Conservation (phyloP, 53 echinoderm and acorn worm genomes). For the Paelopatides confundens region DNA sequence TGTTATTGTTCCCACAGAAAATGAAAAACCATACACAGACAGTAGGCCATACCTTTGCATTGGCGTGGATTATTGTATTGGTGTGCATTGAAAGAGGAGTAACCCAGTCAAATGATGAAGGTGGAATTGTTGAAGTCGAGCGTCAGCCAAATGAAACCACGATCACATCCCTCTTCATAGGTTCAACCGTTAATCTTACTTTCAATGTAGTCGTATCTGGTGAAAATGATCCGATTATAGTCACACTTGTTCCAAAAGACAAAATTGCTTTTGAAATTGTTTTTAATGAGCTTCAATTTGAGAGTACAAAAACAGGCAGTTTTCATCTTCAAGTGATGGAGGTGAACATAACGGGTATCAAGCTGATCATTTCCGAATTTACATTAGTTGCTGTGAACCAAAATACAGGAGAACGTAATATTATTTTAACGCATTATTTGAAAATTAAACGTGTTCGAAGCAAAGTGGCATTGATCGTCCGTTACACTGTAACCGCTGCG, state of each 20-base stretch:
- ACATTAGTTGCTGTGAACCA: constrained; percentile 1
- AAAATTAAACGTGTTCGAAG: not conserved
- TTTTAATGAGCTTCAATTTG: not conserved
- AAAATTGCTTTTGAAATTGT: not conserved
- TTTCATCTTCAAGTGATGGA: not conserved
- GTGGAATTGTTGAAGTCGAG: not conserved
- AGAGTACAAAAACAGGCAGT: no score
- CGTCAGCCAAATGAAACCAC: not conserved
- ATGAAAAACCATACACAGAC: no score
- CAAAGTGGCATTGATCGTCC: constrained; percentile 21
- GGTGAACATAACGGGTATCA: constrained; percentile 1
- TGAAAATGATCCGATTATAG: not conserved
- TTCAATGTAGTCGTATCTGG: not conserved
- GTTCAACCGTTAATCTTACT: not conserved
- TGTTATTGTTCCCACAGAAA: no score
- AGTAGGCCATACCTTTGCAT: no score
- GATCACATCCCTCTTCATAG: not conserved
- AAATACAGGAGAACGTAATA: not conserved
- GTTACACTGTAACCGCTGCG: constrained; percentile 65
- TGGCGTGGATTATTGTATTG: no score
- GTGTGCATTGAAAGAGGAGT: no score
- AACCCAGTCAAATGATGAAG: no score
- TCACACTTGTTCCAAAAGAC: not conserved
- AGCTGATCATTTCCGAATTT: constrained; percentile 47
- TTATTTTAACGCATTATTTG: not conserved